phyloP scores from a whole-genome alignment of 2,113 vertebrate genomes.

The Oreotrochilus melanogaster region DNA sequence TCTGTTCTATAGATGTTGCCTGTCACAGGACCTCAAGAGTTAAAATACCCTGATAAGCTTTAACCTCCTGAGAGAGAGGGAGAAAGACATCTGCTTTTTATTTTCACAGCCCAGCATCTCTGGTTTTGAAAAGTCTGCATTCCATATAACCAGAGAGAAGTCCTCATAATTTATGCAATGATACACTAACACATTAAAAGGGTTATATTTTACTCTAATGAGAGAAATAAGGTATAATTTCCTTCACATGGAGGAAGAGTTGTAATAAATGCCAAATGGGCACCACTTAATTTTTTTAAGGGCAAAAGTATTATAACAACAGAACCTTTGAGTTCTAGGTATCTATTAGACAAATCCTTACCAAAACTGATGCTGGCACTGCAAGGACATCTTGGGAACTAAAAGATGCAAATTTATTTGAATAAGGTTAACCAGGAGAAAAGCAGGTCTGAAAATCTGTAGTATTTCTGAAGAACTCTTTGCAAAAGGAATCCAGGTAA shows the following conservation, averaged over 20 bases:
- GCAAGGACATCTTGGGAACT: not conserved
- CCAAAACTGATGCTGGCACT: not conserved
- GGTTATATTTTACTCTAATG: slow-evolving; percentile 81
- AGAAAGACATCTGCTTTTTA: slow-evolving; percentile 84
- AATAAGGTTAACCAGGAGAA: not conserved
- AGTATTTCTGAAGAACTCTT: not conserved
- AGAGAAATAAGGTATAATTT: slow-evolving; percentile 76
- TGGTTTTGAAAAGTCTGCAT: slow-evolving; percentile 74
- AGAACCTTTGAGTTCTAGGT: not conserved
- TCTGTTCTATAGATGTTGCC: not conserved
- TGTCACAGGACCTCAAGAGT: slow-evolving; percentile 44
- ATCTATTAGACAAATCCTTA: slow-evolving; percentile 25
- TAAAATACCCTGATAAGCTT: slow-evolving; percentile 61
- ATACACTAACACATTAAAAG: slow-evolving; percentile 72
- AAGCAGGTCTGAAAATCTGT: not conserved
- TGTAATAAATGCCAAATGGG: slow-evolving; percentile 79
- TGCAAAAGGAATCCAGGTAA: not conserved
- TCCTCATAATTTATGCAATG: slow-evolving; percentile 79
- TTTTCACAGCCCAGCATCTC: slow-evolving; percentile 71
- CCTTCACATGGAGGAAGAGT: slow-evolving; percentile 63
- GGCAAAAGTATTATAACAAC: slow-evolving; percentile 41
- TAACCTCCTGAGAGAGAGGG: slow-evolving; percentile 7
- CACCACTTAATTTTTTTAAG: slow-evolving; percentile 40
- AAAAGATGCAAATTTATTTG: not conserved
- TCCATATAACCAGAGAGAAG: slow-evolving; percentile 77